Conservation (phyloP, 2,113 vertebrate genomes). For the Cygnus atratus region DNA sequence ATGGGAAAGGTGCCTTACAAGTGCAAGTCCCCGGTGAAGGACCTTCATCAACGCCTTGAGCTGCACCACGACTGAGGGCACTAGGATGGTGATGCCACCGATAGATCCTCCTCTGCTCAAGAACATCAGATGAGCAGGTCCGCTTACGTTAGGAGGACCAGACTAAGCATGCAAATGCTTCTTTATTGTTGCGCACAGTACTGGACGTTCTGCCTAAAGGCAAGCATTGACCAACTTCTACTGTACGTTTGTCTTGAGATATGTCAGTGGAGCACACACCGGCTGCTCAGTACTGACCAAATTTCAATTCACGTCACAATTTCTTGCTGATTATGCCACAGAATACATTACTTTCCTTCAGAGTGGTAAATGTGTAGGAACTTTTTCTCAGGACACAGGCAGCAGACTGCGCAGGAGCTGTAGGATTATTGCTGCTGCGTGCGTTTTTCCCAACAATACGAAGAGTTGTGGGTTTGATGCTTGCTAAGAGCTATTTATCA, state of each 20-base stretch:
- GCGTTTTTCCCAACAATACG: background rate
- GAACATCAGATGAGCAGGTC: background rate
- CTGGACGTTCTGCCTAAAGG: background rate
- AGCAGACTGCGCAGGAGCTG: background rate
- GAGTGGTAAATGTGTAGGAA: conserved; percentile 48
- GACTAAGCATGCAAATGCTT: conserved; percentile 33
- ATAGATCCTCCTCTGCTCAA: background rate
- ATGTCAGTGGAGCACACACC: fast-evolving
- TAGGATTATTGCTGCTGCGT: background rate
- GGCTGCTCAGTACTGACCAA: background rate
- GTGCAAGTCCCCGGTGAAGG: background rate
- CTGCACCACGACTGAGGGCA: too few species aligned
- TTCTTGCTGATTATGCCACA: conserved; percentile 62
- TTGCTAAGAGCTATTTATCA: background rate
- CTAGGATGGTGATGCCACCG: too few species aligned
- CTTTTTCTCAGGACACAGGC: conserved; percentile 30
- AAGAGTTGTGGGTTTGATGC: background rate
- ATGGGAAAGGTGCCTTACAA: background rate
- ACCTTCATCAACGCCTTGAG: too few species aligned
- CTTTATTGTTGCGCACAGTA: background rate
- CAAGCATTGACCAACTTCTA: too few species aligned
- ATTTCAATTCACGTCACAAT: conserved; percentile 63
- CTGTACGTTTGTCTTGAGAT: too few species aligned
- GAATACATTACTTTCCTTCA: conserved; percentile 56
- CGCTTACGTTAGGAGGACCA: background rate